Conservation (phyloP, 2,113 vertebrate species). For the Cacatua alba region DNA sequence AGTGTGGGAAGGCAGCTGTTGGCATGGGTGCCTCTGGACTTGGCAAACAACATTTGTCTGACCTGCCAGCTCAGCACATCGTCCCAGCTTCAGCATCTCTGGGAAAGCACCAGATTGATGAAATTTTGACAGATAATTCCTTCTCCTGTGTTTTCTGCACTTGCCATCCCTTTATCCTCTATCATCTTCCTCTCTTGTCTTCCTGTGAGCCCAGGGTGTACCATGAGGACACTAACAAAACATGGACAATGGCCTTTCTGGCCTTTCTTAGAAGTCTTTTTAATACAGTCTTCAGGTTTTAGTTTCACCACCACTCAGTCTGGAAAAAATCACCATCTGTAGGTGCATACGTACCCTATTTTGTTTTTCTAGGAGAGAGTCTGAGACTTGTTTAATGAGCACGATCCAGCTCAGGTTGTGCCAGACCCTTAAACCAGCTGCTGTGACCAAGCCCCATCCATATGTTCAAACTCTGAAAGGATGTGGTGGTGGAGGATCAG, state of each 20-base stretch:
- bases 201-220: background rate
- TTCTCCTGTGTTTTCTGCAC: background rate
- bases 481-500: background rate
- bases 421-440: background rate
- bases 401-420: rapidly evolving
- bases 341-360: rapidly evolving
- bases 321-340: background rate
- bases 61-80: background rate
- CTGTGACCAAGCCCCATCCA: rapidly evolving
- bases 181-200: background rate
- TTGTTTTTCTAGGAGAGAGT: background rate
- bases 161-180: background rate
- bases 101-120: background rate
- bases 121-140: background rate
- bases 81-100: background rate
- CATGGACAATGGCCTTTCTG: background rate
- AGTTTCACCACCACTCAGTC: background rate
- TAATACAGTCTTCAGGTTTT: background rate
- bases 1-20: background rate
- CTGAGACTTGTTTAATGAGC: background rate
- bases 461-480: background rate
- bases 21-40: background rate
- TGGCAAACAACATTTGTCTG: background rate
- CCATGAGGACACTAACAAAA: background rate
- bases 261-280: background rate